Evolutionary conservation across 2,113 vertebrate species (phyloP).

Genomic region (Leucoraja erinaceus): DNA sequence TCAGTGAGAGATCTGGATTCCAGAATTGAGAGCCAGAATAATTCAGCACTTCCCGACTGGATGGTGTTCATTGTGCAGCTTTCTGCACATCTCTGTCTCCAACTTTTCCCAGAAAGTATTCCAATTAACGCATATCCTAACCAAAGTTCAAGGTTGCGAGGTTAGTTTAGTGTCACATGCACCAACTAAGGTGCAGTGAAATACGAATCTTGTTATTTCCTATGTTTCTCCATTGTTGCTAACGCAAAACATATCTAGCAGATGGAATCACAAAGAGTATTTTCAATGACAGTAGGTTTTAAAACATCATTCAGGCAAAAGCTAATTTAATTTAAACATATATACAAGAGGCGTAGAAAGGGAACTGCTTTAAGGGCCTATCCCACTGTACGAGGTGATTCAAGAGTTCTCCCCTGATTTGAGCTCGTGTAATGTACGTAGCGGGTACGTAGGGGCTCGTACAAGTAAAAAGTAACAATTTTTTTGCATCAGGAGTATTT

Average conservation of each 20-base stretch:
- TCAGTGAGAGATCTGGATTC: background rate
- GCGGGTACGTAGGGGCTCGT: no score
- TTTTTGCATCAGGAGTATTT: no score
- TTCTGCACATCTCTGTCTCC: background rate
- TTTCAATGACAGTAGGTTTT: background rate
- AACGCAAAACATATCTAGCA: background rate
- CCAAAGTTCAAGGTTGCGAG: background rate
- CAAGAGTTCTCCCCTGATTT: no score
- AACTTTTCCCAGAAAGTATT: background rate
- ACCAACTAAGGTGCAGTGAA: no score
- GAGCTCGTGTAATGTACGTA: no score
- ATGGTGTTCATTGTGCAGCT: background rate
- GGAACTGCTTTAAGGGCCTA: no score
- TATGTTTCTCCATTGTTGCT: background rate
- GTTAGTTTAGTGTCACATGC: no score
- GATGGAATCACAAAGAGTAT: background rate
- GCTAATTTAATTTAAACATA: background rate
- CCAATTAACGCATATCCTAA: background rate
- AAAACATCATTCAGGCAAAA: background rate
- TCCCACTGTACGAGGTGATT: no score
- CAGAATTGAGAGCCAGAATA: background rate
- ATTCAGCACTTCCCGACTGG: background rate
- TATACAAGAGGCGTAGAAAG: no score
- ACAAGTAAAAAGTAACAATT: no score
- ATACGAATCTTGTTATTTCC: background rate